Evolutionary conservation across 2,888 invertebrate genomes (phyloP).

Genomic region (Schizaphis graminum): DNA sequence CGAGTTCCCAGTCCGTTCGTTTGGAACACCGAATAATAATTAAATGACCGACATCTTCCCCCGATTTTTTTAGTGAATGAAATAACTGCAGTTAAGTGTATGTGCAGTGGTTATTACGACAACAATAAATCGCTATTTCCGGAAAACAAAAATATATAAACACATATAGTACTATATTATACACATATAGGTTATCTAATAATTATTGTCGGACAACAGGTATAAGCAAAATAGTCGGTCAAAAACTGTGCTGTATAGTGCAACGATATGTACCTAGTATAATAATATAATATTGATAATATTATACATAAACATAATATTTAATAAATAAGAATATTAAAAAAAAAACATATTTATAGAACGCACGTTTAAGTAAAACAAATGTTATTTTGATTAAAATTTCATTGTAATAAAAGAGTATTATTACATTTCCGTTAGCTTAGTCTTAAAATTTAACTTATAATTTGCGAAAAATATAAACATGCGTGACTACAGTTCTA

Average conservation of each 20-base stretch:
- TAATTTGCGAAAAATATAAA: background rate
- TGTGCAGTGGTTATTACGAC: conserved; percentile 10
- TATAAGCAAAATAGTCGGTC: background rate
- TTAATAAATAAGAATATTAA: background rate
- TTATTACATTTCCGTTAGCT: background rate
- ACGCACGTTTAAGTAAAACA: background rate
- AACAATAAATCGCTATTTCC: conserved; percentile 8
- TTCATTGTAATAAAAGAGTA: background rate
- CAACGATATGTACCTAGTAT: background rate
- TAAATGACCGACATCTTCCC: conserved; percentile 54
- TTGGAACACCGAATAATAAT: conserved; percentile 59
- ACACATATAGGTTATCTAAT: background rate
- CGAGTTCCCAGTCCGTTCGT: conserved; percentile 56
- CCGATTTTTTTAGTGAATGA: conserved; percentile 49
- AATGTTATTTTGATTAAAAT: background rate
- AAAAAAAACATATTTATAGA: background rate
- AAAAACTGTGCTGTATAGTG: background rate
- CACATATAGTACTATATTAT: background rate
- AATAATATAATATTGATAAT: background rate
- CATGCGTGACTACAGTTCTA: background rate
- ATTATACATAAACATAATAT: background rate
- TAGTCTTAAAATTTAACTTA: background rate
- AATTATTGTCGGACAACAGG: background rate
- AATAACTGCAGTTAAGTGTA: background rate
- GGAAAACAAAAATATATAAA: background rate